Percentiles rank a stretch among this genome's conserved stretches.
phyloP scores from a whole-genome alignment of 2,888 invertebrate species.

The Argyresthia albistria region DNA sequence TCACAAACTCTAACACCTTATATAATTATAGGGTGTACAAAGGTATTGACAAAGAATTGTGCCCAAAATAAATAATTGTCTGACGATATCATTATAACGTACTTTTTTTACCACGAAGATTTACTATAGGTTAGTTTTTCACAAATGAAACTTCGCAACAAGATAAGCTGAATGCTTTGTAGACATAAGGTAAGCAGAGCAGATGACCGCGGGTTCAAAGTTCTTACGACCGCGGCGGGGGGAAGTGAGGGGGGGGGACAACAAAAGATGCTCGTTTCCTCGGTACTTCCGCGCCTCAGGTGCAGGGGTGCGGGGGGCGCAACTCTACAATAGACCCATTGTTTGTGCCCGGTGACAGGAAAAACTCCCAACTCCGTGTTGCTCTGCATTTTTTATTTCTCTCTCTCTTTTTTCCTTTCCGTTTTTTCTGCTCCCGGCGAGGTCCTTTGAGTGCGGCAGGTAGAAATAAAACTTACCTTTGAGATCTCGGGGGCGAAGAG shows the following conservation, averaged over 20 bases:
- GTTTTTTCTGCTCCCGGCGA: conserved; percentile 40
- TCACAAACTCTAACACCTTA: too few species aligned
- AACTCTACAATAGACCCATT: conserved; percentile 59
- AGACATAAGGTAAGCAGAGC: conserved; percentile 58
- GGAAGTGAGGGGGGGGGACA: conserved; percentile 39
- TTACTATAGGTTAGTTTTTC: too few species aligned
- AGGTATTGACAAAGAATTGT: too few species aligned
- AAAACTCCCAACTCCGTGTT: conserved; percentile 72
- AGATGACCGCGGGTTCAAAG: conserved; percentile 67
- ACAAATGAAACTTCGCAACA: too few species aligned
- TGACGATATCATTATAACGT: too few species aligned
- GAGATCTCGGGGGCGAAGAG: background rate
- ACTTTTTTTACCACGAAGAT: too few species aligned
- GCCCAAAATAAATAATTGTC: too few species aligned
- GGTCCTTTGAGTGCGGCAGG: conserved; percentile 46
- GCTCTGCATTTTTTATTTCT: conserved; percentile 68
- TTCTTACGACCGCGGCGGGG: conserved; percentile 41
- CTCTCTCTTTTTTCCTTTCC: conserved; percentile 36
- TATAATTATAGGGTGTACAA: too few species aligned
- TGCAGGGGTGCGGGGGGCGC: conserved; percentile 23
- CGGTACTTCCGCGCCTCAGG: conserved; percentile 34
- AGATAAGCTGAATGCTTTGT: background rate
- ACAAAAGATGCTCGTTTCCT: conserved; percentile 72
- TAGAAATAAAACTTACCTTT: conserved; percentile 60
- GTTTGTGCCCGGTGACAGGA: conserved; percentile 72